Base-by-base conservation (phyloP, 92 coral and sea anemone species). In the Palythoa heliodiscus region DNA sequence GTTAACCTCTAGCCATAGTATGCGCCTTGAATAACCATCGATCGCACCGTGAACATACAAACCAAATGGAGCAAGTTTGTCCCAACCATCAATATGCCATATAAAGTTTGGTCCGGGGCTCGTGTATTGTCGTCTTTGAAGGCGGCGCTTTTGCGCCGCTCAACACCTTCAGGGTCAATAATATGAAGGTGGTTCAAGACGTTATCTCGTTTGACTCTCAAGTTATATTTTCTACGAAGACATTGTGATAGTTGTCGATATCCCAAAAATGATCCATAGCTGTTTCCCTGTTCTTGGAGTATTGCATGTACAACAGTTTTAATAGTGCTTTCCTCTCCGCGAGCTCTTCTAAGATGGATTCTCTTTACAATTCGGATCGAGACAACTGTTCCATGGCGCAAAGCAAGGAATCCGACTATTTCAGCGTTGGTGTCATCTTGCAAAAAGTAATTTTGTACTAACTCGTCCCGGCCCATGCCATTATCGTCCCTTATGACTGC, bases 361-460 rank as follows among this genome's bases (percentile, higher is more conserved):
- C 73, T 61, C 86, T 89, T 89, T 19, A 89, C 73, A 4, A 82
- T 88, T 22, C 82, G 81, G 60, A 88, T 73, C 23, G 73, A 88
- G 13, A 43, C 3, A 7, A 75, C 61, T 48, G 83, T 74, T 19
- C 88, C 87, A 88, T 74, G 91, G 3, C 39, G 83, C 39, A 88
- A 60, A 14, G 60, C 88, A 20, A 83, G 73, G 50, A 88, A 83
- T 7, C 71, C 79, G 20, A 57, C 77, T 24, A 87, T 87, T 73
- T 82, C 90, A 40, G 47, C 64, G 47, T 50, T 86, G 5, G 85
- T 76, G 29, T 75, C 67, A 24, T 70, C 89, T 68, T 86, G 85
- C 13, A 43, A 5, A 64, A 86, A 86, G 76, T 86, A 86, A 23
- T 40, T 66, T 15, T 69, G 39, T 3, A 84, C 76, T 60, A 73